These are phyloP conservation scores for Pteruthius melanotis DNA, from an alignment of 2,113 vertebrate species.

Conservation along the genomic window DNA sequence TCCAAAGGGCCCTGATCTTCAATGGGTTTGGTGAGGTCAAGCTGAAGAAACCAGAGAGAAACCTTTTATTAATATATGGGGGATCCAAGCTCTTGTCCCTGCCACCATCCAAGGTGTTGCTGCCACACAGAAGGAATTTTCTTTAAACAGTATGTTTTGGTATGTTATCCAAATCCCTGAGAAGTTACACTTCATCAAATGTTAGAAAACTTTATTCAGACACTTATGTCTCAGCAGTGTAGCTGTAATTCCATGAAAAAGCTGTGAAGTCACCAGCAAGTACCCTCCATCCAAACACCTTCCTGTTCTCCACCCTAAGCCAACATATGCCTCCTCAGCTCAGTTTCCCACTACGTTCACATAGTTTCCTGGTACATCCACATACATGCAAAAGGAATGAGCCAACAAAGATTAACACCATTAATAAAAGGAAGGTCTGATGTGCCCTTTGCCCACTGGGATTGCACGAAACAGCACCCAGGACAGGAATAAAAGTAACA, in stretches of 20 bases:
- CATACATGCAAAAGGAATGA: not conserved
- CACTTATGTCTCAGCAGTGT: not conserved
- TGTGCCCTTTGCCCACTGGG: not conserved
- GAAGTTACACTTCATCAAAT: not conserved
- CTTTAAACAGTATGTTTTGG: not conserved
- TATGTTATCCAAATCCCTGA: not conserved
- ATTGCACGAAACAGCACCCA: not conserved
- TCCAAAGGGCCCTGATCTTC: constrained; percentile 97
- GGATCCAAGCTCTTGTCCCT: not conserved
- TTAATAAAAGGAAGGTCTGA: not conserved
- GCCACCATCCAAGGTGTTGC: not conserved
- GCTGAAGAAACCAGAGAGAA: constrained; percentile 67
- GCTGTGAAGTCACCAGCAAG: not conserved
- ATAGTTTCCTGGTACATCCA: not conserved
- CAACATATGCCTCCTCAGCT: not conserved
- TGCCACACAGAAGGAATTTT: not conserved
- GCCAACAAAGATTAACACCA: not conserved
- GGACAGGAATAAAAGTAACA: not conserved
- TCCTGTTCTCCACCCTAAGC: not conserved
- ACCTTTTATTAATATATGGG: not conserved
- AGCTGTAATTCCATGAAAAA: not conserved
- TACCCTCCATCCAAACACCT: not conserved
- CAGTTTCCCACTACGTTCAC: accelerated
- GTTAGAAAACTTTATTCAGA: not conserved
- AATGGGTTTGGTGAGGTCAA: constrained; percentile 90